A percentile compares a stretch with the other conserved stretches of the same genome.
Conservation (phyloP, 2,797 vertebrate genomes). For the Spinibarbus caldwelli region DNA sequence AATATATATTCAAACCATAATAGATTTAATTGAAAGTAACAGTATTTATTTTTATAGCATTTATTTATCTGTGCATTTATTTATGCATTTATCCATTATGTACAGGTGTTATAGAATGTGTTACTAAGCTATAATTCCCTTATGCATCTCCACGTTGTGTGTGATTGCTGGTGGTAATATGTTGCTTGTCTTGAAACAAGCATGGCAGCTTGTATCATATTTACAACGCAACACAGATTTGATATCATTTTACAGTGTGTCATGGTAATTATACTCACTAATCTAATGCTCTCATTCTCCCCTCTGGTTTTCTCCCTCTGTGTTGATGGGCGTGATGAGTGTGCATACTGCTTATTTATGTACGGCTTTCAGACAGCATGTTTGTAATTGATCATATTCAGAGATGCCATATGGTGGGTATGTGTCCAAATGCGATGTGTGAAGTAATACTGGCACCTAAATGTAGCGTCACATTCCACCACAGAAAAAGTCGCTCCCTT, state of each 20-base stretch:
- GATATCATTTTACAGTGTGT: conserved; percentile 17
- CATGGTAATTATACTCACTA: conserved; percentile 26
- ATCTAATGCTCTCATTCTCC: conserved; percentile 15
- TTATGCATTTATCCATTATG: not conserved
- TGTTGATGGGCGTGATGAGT: conserved; percentile 26
- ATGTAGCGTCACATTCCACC: conserved; percentile 43
- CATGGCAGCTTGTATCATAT: conserved; percentile 6
- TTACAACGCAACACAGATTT: not conserved
- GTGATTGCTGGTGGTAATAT: not conserved
- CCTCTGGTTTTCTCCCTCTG: conserved; percentile 28
- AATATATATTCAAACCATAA: no score
- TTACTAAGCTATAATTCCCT: not conserved
- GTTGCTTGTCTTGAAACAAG: conserved; percentile 23
- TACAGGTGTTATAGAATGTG: not conserved
- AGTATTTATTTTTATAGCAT: no score
- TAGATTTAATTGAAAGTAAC: no score
- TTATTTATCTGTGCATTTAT: not conserved
- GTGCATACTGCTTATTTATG: conserved; percentile 47
- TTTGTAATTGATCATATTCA: conserved; percentile 58
- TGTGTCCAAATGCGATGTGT: conserved; percentile 46
- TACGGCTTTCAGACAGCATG: conserved; percentile 48
- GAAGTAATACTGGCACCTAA: conserved; percentile 54
- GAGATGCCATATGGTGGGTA: conserved; percentile 56
- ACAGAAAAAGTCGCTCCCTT: conserved; percentile 15
- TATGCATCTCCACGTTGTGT: not conserved